These are phyloP conservation scores for Bhutanitis thaidina DNA, from an alignment of 2,888 invertebrate genomes.

Conservation along the genomic window DNA sequence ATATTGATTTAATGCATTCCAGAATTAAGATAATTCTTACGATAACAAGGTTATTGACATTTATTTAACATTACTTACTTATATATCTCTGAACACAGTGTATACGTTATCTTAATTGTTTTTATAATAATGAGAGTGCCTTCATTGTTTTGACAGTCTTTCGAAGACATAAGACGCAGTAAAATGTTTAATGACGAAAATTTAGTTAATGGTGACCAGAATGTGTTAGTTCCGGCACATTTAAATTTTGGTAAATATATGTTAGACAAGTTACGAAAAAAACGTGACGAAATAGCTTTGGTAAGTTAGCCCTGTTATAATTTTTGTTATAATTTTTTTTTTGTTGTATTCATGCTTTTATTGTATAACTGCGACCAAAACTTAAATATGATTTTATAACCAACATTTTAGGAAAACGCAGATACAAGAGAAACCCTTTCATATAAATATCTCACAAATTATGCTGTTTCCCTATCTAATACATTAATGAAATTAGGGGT, in stretches of 20 bases:
- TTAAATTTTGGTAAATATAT: constrained; percentile 59
- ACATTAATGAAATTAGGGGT: constrained; percentile 71
- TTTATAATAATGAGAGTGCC: too few relatives aligned
- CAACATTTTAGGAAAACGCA: not conserved
- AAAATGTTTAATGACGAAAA: constrained; percentile 5
- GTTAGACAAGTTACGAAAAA: constrained; percentile 25
- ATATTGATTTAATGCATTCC: too few relatives aligned
- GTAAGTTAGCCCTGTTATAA: not conserved
- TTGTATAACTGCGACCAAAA: too few relatives aligned
- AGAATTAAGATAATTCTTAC: too few relatives aligned
- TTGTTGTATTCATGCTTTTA: too few relatives aligned
- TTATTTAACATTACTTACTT: too few relatives aligned
- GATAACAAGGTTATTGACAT: too few relatives aligned
- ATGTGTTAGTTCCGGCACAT: constrained; percentile 51
- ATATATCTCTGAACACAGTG: too few relatives aligned
- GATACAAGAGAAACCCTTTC: not conserved
- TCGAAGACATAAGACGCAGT: constrained; percentile 22
- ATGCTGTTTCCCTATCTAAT: constrained; percentile 72
- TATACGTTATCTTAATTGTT: too few relatives aligned
- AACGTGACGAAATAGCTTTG: not conserved
- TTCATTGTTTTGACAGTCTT: too few relatives aligned
- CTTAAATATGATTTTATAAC: too few relatives aligned
- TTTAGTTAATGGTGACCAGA: constrained; percentile 20
- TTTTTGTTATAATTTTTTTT: too few relatives aligned
- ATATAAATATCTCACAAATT: constrained; percentile 36